phyloP scores from a whole-genome alignment of 2,888 invertebrate species.

The Eilema sororculum region DNA sequence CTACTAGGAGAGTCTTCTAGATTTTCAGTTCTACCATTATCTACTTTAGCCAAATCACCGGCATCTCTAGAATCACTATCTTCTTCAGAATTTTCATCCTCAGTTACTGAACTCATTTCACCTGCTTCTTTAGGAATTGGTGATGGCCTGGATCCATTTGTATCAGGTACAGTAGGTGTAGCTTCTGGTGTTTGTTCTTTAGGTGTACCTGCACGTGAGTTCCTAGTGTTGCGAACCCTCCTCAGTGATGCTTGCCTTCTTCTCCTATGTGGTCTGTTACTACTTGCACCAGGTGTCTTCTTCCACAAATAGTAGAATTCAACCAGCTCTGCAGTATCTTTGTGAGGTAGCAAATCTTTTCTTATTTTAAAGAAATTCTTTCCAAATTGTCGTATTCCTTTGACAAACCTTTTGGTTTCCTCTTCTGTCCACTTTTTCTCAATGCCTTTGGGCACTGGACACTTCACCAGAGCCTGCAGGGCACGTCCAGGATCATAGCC shows the following conservation, averaged over 20 bases:
- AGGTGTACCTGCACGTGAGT: conserved; percentile 93
- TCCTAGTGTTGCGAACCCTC: conserved; percentile 95
- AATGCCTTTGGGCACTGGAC: conserved; percentile 98
- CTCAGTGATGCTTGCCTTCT: conserved; percentile 95
- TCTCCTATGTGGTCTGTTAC: conserved; percentile 97
- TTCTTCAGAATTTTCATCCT: conserved; percentile 97
- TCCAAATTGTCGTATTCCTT: conserved; percentile 98
- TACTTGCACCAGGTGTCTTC: conserved; percentile 99
- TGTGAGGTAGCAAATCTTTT: conserved; percentile 98
- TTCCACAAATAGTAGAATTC: conserved; percentile 99
- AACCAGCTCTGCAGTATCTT: conserved; percentile 98
- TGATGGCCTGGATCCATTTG: conserved; percentile 87
- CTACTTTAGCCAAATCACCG: conserved; percentile 93
- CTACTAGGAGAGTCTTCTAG: conserved; percentile 95
- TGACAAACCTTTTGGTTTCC: conserved; percentile 99
- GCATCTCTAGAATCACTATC: conserved; percentile 97
- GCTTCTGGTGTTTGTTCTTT: conserved; percentile 91
- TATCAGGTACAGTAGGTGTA: conserved; percentile 82
- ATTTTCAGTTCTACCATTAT: conserved; percentile 91
- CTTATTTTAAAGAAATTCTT: conserved; percentile 99
- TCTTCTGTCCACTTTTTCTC: conserved; percentile 99
- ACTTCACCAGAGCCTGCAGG: conserved; percentile 97
- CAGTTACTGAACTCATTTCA: conserved; percentile 93
- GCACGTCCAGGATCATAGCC: conserved; percentile 99
- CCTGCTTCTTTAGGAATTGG: conserved; percentile 90